Conservation (phyloP, 2,113 vertebrate genomes). For the Spea multiplicata region DNA sequence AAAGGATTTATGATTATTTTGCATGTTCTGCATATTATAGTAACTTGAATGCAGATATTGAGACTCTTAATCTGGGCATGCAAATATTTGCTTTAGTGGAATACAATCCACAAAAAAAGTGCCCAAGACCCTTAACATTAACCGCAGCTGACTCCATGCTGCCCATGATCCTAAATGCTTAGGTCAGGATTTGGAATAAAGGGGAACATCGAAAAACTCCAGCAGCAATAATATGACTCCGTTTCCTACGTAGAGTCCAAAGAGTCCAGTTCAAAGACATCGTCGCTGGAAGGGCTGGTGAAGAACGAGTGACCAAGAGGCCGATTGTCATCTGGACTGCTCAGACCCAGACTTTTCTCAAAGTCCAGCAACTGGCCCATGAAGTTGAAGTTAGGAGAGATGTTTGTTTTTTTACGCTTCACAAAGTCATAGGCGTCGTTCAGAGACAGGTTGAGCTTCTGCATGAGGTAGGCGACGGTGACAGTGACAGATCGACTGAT, state of each 20-base stretch:
- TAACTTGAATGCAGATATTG: not conserved
- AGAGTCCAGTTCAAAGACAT: slow-evolving; percentile 76
- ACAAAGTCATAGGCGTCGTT: slow-evolving; percentile 86
- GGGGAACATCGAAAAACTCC: not conserved
- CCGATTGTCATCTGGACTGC: slow-evolving; percentile 66
- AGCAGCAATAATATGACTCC: not conserved
- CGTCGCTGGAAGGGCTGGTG: slow-evolving; percentile 75
- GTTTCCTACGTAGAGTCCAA: slow-evolving; percentile 59
- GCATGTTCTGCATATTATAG: not conserved
- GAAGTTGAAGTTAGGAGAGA: slow-evolving; percentile 89
- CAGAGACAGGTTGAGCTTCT: slow-evolving; percentile 80
- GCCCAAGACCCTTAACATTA: not conserved
- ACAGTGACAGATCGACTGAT: slow-evolving; percentile 86
- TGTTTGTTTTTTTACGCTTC: slow-evolving; percentile 84
- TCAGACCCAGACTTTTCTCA: slow-evolving; percentile 74
- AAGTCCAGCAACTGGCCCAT: slow-evolving; percentile 88
- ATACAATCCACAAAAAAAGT: not conserved
- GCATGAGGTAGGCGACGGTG: slow-evolving; percentile 89
- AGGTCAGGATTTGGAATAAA: not conserved
- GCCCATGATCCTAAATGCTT: slow-evolving; percentile 4
- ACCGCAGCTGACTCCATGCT: not conserved
- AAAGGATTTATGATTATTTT: not conserved
- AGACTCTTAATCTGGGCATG: not conserved
- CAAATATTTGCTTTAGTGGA: not conserved
- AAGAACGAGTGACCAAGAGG: slow-evolving; percentile 67